Evolutionary conservation across 2,888 invertebrate genomes (phyloP), one percentile per base, ranked within the genome.

Genomic region (Penaeus monodon): DNA sequence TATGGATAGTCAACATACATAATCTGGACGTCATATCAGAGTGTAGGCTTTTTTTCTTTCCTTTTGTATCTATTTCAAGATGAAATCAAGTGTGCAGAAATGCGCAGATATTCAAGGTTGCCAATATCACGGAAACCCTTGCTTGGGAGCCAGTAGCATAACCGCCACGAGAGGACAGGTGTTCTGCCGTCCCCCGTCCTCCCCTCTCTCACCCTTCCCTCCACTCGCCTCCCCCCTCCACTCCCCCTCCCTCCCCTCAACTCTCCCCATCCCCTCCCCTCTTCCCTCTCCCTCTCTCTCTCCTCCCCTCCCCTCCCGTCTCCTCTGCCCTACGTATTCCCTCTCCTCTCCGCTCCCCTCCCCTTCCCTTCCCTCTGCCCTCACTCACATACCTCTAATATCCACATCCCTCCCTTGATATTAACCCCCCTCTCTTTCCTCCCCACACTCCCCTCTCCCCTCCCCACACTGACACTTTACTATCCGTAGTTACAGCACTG

Each of bases 101-200:
- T 57, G 57, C 57, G 57, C 57, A 57, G 57, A 57, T 57, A 17
- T 57, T 57, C 57, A 57, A 57, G 57, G 57, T 57, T 57, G 17
- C 57, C 57, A 57, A 20, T 12, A 57, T 17, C 57, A 57, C 57
- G 57, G 57, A 20, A 20, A 17, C 57, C 57, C 57, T 57, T 57
- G 57, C 57, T 57, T 57, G 57, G 57, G 57, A 57, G 57, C 57
- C 17, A 57, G 57, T 57, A 57, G 57, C 57, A 17, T 57, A 57
- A 57, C 57, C 57, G 17, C 57, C 17, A 17, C 57, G 57, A 17
- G 57, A 57, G 57, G 57, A 57, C 57, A 57, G 57, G 57, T 57
- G 57, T 57, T 82, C 73, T 73, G 73, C 57, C 73, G 57, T 73
- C 27, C 73, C 73, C 82, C 57, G 57, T 57, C 82, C 57, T 49